Base-by-base conservation (phyloP, 2,888 invertebrate genomes). In the Ormyrus thymus region DNA sequence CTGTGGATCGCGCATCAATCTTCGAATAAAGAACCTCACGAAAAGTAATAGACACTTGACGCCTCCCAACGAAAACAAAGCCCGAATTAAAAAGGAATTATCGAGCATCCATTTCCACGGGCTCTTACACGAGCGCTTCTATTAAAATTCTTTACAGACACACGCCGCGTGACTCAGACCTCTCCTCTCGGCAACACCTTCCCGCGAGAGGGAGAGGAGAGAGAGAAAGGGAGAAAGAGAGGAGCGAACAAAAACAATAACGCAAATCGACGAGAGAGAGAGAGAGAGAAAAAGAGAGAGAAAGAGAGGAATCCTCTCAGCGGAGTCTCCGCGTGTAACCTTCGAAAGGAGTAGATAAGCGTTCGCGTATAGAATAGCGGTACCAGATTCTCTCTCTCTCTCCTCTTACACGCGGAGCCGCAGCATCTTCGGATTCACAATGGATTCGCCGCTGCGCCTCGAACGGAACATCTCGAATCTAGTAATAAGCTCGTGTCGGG, bases 61-160 rank as follows among this genome's bases (percentile, higher is more conserved):
- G 43, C 43, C 6, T 59, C 29, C 29, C 29, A 29, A 29, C 29
- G 29, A 29, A 29, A 29, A 29, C 29, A 29, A 29, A 29, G 29
- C 29, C 29, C 29, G 29, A 29, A 29, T 29, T 29, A 29, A 29
- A 29, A 29, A 29, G 29, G 4, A 29, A 29, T 29, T 29, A 29
- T 29, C 29, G 29, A 29, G 29, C 51, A 10, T 51, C 13, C 7
- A 55, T 55, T 51, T 51, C 51, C 6, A 51, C 51, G 10, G 9
- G 7, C 43, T n/a, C n/a, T 62, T 48, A 8, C 29, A 1, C 2
- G 15, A 1, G 43, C 55, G 29, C 45, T 68, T 55, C 55, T 29
- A 68, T 68, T 68, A 68, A 68, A 55, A 68, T 68, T 68, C 68
- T 43, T n/a, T 10, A 51, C 55, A 11, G n/a, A 55, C 10, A n/a